Evolutionary conservation across 2,113 vertebrate species (phyloP).

Genomic region (Urocynchramus pylzowi): DNA sequence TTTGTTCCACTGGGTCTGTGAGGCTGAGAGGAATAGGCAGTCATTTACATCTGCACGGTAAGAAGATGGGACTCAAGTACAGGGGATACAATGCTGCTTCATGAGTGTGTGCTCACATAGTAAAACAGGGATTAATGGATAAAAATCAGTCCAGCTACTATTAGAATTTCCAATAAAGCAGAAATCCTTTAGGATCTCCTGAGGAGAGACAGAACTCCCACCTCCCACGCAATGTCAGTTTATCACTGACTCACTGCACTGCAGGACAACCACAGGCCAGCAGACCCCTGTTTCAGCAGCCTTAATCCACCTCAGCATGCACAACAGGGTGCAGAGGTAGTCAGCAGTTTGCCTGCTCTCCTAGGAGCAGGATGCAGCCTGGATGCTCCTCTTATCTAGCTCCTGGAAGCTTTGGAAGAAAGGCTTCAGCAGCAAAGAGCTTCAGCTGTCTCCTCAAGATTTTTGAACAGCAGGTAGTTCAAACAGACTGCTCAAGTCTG

Average conservation of each 20-base stretch:
- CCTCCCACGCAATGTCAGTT: not conserved
- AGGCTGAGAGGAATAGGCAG: not conserved
- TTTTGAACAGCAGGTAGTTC: constrained; percentile 40
- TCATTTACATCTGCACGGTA: not conserved
- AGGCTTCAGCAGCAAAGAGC: constrained; percentile 13
- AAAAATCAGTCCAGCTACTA: not conserved
- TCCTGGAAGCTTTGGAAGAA: constrained; percentile 12
- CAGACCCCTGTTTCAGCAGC: not conserved
- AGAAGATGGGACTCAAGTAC: not conserved
- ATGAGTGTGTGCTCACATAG: not conserved
- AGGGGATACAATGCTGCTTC: not conserved
- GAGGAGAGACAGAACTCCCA: not conserved
- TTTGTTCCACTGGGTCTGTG: not conserved
- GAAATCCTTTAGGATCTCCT: not conserved
- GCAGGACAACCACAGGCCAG: not conserved
- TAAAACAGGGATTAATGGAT: not conserved
- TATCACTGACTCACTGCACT: not conserved
- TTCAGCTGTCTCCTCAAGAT: constrained; percentile 17
- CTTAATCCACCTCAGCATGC: not conserved
- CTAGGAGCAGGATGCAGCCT: not conserved
- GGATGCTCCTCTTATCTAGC: not conserved
- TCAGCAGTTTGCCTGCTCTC: not conserved
- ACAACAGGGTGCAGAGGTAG: not conserved
- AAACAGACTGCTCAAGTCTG: constrained; percentile 34
- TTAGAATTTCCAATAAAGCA: not conserved